Conservation (phyloP, 2,888 invertebrate species). For the Ctena decussata region DNA sequence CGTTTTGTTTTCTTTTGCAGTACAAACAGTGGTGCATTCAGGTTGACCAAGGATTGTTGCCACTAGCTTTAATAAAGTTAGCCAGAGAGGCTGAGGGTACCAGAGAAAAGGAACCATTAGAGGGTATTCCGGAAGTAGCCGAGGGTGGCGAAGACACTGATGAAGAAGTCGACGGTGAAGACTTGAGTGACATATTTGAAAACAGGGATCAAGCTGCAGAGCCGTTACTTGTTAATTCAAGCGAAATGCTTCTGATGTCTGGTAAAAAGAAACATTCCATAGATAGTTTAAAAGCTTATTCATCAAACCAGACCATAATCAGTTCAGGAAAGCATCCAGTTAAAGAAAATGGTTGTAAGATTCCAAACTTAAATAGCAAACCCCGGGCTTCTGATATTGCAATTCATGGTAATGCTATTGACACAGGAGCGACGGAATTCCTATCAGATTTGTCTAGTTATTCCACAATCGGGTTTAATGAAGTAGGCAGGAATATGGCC, state of each 20-base stretch:
- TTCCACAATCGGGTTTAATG: neutral
- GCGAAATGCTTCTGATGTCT: neutral
- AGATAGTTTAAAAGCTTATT: neutral
- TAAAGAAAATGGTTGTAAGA: too few relatives aligned
- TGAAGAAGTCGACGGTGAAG: neutral
- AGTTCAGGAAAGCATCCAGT: too few relatives aligned
- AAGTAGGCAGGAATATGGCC: neutral
- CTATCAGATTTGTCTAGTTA: neutral
- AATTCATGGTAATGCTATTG: neutral
- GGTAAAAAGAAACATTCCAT: neutral
- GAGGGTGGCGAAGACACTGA: neutral
- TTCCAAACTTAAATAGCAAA: neutral
- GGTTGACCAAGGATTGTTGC: slow-evolving; percentile 72
- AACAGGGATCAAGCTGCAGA: neutral
- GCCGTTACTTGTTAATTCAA: neutral
- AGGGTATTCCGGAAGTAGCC: neutral
- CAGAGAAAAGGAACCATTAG: neutral
- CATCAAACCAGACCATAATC: neutral
- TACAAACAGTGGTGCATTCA: slow-evolving; percentile 76
- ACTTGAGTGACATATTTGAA: neutral
- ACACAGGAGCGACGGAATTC: neutral
- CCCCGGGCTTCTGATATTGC: neutral
- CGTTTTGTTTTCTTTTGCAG: slow-evolving; percentile 60
- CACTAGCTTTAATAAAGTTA: slow-evolving; percentile 54
- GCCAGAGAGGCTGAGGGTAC: neutral